Evolutionary conservation across 2,797 vertebrate species (phyloP), one percentile per base, ranked within the genome.

Genomic region (Danionella dracula): DNA sequence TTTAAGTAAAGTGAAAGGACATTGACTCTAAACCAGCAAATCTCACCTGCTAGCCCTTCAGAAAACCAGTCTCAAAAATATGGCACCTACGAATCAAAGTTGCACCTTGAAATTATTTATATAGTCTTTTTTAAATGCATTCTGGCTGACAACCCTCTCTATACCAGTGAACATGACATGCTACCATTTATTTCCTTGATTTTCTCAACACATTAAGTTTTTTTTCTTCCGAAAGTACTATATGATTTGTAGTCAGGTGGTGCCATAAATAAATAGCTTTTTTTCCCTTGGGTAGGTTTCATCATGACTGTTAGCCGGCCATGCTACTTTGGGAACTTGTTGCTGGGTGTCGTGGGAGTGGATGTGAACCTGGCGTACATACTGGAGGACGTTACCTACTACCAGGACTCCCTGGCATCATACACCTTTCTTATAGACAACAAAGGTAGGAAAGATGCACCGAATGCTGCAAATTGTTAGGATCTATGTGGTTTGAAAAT

Each of bases 401-500:
- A 98, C 74, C 97, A 98, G 73, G 97, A 98, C 81, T 98, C 96
- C 0, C 80, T 98, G 86, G 95, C 94, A 4, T 97, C 97, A 8
- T 99, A 99, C 83, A 98, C 96, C 1, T 99, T 98, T 81, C 94
- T 99, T 72, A 98, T 99, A 17, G 95, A 99, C 83, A 95, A 98
- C 81, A 99, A 99, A 96, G 97, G 97, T 99, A 59, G 9, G 15
- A 1, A 13, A 32, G 5, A 44, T 44, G 9, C 3, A 11, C 51
- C n/a, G n/a, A n/a, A 81, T 29, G 34, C n/a, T 32, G 1, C 4
- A 27, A 2, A 17, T 42, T 9, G 21, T 11, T 42, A 17, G 10
- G 41, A 44, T 21, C 56, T 9, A 61, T 9, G 20, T 17, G 13
- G 8, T 61, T 16, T 15, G 16, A 31, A 51, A 41, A 41, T 12